Conservation (phyloP, 2,113 vertebrate genomes). For the Aptenodytes patagonicus region DNA sequence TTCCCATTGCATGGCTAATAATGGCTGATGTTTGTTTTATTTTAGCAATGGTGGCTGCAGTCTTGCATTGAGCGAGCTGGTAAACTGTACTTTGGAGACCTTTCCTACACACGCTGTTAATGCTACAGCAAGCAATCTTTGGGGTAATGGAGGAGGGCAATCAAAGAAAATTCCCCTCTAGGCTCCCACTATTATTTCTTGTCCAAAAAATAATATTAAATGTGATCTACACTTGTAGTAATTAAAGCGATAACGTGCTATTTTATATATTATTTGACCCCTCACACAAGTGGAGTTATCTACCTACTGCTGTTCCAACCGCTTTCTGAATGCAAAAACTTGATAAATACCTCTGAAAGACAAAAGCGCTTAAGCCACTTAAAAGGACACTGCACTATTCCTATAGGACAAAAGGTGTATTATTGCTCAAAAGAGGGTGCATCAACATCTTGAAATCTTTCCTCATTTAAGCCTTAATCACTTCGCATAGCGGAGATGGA, state of each 20-base stretch:
- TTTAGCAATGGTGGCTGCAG: neutral
- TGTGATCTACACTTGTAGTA: neutral
- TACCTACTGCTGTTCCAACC: neutral
- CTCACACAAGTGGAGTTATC: neutral
- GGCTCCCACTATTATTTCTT: neutral
- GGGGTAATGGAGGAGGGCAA: neutral
- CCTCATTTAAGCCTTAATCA: neutral
- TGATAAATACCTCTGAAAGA: neutral
- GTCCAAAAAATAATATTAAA: neutral
- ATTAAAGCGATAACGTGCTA: neutral
- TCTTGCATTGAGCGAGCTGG: neutral
- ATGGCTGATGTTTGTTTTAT: neutral
- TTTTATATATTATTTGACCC: neutral
- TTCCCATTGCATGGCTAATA: neutral
- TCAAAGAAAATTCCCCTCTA: neutral
- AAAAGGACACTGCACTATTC: neutral
- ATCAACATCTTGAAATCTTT: neutral
- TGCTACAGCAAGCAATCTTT: neutral
- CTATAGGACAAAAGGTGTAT: neutral
- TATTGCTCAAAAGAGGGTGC: neutral
- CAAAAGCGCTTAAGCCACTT: neutral
- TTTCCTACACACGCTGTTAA: neutral
- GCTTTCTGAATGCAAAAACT: neutral
- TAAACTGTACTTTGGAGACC: neutral
- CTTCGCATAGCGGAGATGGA: neutral